phyloP scores from a whole-genome alignment of 2,888 invertebrate species.

The Biston betularia region DNA sequence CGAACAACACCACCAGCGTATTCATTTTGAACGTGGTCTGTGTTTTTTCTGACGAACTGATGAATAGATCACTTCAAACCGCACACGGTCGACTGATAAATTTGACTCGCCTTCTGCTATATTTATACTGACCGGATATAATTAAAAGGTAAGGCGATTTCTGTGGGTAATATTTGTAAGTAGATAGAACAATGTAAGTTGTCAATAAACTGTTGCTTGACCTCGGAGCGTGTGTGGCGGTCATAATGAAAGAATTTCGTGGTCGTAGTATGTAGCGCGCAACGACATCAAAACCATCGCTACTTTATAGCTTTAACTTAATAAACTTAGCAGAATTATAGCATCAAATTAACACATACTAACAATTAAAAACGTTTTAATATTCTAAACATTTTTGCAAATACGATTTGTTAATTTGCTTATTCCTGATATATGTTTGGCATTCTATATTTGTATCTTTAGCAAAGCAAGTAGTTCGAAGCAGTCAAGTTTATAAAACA shows the following conservation, averaged over 20 bases:
- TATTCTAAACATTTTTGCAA: constrained; percentile 3
- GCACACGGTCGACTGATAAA: constrained; percentile 69
- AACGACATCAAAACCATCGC: constrained; percentile 52
- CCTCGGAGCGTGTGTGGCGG: constrained; percentile 75
- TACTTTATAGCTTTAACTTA: constrained; percentile 26
- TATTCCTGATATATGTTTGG: constrained; percentile 1
- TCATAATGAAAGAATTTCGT: constrained; percentile 75
- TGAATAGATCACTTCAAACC: constrained; percentile 76
- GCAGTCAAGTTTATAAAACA: neutral
- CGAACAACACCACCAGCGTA: constrained; percentile 87
- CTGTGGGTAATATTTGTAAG: constrained; percentile 49
- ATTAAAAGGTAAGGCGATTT: constrained; percentile 76
- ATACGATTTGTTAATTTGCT: constrained; percentile 9
- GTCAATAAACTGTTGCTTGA: constrained; percentile 74
- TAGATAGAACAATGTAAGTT: constrained; percentile 79
- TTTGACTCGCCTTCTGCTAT: constrained; percentile 56
- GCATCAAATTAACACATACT: constrained; percentile 7
- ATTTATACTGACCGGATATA: constrained; percentile 82
- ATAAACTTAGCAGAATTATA: constrained; percentile 4
- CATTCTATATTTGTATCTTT: constrained; percentile 1
- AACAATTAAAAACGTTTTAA: constrained; percentile 16
- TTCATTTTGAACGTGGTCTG: constrained; percentile 67
- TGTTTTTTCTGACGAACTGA: constrained; percentile 56
- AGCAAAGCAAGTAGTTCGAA: neutral
- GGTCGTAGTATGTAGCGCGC: constrained; percentile 74